Conservation (phyloP, 2,113 vertebrate genomes). For the Dascyllus trimaculatus region DNA sequence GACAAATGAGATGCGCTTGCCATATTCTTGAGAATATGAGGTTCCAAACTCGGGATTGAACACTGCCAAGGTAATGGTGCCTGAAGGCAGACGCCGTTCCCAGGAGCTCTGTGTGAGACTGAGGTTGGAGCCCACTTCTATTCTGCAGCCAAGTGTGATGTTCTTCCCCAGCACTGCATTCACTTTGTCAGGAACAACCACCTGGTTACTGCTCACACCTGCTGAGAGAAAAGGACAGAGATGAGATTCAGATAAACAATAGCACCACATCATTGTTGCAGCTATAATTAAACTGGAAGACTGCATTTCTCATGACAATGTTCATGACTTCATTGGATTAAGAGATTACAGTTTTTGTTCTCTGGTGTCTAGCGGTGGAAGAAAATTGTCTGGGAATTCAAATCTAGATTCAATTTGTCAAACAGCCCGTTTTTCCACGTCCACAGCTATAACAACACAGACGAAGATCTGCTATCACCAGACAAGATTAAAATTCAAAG, state of each 20-base stretch:
- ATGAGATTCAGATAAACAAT: conserved; percentile 26
- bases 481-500: conserved; percentile 15
- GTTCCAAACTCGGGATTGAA: conserved; percentile 93
- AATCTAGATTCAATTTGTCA: conserved; percentile 26
- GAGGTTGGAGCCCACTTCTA: conserved; percentile 89
- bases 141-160: conserved; percentile 91
- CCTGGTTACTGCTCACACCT: conserved; percentile 91
- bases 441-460: neutral
- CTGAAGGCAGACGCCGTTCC: conserved; percentile 90
- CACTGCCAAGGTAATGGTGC: conserved; percentile 91
- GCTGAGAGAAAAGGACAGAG: conserved; percentile 47
- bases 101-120: conserved; percentile 95
- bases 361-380: conserved; percentile 2
- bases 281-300: conserved; percentile 19
- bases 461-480: neutral
- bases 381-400: conserved; percentile 13
- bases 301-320: neutral
- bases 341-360: conserved; percentile 16
- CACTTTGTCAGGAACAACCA: conserved; percentile 89
- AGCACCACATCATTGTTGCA: neutral
- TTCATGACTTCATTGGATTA: conserved; percentile 8
- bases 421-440: neutral
- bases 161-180: conserved; percentile 95
- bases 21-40: conserved; percentile 89
- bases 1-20: conserved; percentile 90